Evolutionary conservation across 2,797 vertebrate genomes (phyloP).

Genomic region (Acanthurus lineatus): DNA sequence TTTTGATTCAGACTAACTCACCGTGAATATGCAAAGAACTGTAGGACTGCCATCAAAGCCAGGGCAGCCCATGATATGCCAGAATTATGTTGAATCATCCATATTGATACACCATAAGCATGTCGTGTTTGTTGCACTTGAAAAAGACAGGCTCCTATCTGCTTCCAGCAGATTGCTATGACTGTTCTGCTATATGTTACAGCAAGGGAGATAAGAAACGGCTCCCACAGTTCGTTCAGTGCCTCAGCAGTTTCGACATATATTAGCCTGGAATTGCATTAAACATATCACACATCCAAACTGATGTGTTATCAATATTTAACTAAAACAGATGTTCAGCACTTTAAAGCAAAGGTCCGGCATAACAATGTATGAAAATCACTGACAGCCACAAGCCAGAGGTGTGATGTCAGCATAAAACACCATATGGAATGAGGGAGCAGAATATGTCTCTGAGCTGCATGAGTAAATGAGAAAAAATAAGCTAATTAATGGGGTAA

Average conservation of each 20-base stretch:
- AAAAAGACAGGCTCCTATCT: constrained; percentile 72
- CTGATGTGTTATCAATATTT: constrained; percentile 55
- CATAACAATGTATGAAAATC: constrained; percentile 38
- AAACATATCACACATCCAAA: constrained; percentile 37
- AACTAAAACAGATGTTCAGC: constrained; percentile 53
- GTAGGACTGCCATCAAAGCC: constrained; percentile 57
- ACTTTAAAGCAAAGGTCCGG: constrained; percentile 27
- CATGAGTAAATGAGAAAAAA: constrained; percentile 58
- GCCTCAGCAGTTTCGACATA: constrained; percentile 18
- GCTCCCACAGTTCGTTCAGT: constrained; percentile 56
- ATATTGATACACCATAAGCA: constrained; percentile 60
- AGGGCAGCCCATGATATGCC: constrained; percentile 56
- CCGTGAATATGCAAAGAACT: constrained; percentile 55
- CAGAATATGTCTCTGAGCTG: constrained; percentile 34
- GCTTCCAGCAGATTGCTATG: constrained; percentile 62
- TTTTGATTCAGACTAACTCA: constrained; percentile 62
- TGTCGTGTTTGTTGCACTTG: constrained; percentile 65
- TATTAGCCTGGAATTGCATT: constrained; percentile 38
- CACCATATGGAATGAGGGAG: constrained; percentile 45
- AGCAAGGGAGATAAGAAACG: constrained; percentile 57
- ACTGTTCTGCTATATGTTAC: constrained; percentile 53
- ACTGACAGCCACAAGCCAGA: constrained; percentile 34
- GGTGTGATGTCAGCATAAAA: constrained; percentile 64
- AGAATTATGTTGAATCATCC: constrained; percentile 69
- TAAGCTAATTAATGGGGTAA: constrained; percentile 67